These are phyloP conservation scores for Hyperoplus immaculatus DNA, from an alignment of 2,797 vertebrate genomes.

Conservation along the genomic window DNA sequence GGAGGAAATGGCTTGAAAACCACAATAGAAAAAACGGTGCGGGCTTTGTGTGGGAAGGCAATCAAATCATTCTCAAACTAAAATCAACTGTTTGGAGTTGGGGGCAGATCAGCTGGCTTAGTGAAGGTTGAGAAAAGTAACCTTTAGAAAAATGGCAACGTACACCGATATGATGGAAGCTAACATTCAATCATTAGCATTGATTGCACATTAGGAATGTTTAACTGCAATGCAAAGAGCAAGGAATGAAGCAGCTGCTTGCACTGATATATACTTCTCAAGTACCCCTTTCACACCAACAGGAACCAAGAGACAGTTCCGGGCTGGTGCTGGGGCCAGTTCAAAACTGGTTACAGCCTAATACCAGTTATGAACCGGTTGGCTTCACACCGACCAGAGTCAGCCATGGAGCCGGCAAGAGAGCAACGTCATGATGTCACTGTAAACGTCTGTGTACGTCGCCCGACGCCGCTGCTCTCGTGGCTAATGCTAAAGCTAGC, in stretches of 20 bases:
- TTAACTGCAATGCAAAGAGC: neutral
- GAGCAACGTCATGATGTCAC: too few relatives aligned
- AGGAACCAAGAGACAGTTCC: too few relatives aligned
- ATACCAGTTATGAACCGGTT: too few relatives aligned
- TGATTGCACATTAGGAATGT: constrained; percentile 11
- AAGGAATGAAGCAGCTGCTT: constrained; percentile 13
- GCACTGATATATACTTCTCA: neutral
- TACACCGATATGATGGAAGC: constrained; percentile 6
- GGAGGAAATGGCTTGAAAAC: constrained; percentile 50
- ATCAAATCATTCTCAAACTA: constrained; percentile 39
- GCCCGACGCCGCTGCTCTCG: too few relatives aligned
- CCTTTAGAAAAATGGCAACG: constrained; percentile 13
- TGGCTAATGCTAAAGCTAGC: too few relatives aligned
- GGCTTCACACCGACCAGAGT: too few relatives aligned
- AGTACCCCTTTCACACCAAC: neutral
- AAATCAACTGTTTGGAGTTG: constrained; percentile 33
- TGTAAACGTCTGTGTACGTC: too few relatives aligned
- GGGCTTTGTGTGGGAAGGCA: constrained; percentile 39
- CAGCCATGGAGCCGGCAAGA: too few relatives aligned
- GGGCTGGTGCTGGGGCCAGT: too few relatives aligned
- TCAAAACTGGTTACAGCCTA: too few relatives aligned
- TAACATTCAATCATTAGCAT: neutral
- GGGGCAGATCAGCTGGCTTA: constrained; percentile 23
- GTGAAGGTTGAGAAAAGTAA: constrained; percentile 1
- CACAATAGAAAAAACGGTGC: constrained; percentile 42